phyloP scores from a whole-genome alignment of 1,140 invertebrate species.

The Calosoma granatense region DNA sequence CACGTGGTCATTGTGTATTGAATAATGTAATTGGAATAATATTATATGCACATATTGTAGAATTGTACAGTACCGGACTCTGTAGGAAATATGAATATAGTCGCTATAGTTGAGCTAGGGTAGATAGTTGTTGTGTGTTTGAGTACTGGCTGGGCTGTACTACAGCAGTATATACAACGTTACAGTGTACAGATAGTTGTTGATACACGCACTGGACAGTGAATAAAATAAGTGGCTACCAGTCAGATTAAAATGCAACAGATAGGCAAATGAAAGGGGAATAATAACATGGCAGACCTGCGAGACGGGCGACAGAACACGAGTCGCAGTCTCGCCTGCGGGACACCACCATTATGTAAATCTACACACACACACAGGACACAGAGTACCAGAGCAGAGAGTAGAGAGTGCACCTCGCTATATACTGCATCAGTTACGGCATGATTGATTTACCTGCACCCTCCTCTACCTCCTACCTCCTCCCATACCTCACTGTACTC shows the following conservation, averaged over 20 bases:
- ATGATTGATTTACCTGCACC: neutral
- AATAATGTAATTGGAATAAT: too few species aligned
- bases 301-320: neutral
- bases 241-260: constrained; percentile 5
- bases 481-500: neutral
- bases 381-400: neutral
- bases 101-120: too few species aligned
- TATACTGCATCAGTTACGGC: constrained; percentile 4
- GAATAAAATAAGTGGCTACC: constrained; percentile 3
- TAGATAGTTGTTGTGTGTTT: too few species aligned
- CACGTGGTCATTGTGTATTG: too few species aligned
- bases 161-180: too few species aligned
- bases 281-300: neutral
- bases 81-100: too few species aligned
- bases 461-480: neutral
- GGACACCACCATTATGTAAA: neutral
- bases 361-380: neutral
- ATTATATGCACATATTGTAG: too few species aligned
- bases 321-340: too few species aligned
- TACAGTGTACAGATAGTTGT: neutral
- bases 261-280: constrained; percentile 5
- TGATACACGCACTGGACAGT: neutral
- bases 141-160: too few species aligned
- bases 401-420: too few species aligned
- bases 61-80: too few species aligned